These are phyloP conservation scores for Capra hircus DNA, from an alignment of 2,113 vertebrate genomes.

Conservation along the genomic window DNA sequence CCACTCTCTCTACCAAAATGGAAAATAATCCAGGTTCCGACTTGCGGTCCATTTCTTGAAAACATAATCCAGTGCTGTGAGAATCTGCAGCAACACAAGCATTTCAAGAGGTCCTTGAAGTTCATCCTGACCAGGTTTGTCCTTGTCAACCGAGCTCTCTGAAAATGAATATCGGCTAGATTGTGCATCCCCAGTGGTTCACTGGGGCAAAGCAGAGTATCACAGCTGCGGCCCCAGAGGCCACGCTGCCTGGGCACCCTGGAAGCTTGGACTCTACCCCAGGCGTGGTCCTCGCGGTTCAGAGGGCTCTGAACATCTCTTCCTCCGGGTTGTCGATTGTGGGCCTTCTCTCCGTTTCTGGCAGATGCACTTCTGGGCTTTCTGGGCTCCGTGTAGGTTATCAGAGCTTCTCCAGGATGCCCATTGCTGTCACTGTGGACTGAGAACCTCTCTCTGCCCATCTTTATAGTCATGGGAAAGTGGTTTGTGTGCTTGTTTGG, in stretches of 20 bases:
- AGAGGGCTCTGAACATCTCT: not conserved
- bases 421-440: rapidly evolving
- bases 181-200: not conserved
- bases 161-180: not conserved
- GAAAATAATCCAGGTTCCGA: not conserved
- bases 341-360: not conserved
- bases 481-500: not conserved
- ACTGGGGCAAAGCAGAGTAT: not conserved
- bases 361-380: not conserved
- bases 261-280: not conserved
- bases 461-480: not conserved
- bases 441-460: not conserved
- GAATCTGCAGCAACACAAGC: not conserved
- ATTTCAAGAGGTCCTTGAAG: not conserved
- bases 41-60: rapidly evolving
- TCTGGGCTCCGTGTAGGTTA: not conserved
- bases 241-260: not conserved
- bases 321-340: not conserved
- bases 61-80: not conserved
- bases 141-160: not conserved
- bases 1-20: not conserved
- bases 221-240: rapidly evolving
- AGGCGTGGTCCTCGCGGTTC: not conserved
- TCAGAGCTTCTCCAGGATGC: too few species aligned
- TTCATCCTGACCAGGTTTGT: not conserved